These are phyloP conservation scores for Tetragonula clypearis DNA, from an alignment of 1,140 invertebrate genomes.

Conservation along the genomic window DNA sequence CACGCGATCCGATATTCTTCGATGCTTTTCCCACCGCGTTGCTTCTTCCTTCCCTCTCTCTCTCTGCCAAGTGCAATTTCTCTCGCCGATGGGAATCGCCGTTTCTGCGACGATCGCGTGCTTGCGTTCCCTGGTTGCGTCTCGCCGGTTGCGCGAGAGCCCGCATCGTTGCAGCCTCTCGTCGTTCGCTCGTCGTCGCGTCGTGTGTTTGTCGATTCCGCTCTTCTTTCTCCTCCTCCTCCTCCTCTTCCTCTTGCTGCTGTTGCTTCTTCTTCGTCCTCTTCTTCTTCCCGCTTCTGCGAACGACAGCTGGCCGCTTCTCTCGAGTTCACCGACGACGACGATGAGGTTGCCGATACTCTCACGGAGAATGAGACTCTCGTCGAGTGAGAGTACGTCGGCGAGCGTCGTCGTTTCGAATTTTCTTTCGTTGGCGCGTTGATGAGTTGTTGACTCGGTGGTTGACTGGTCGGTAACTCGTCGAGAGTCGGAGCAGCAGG, in stretches of 20 bases:
- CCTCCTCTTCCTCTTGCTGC: no score
- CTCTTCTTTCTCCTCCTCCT: not conserved
- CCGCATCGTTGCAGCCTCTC: constrained; percentile 76
- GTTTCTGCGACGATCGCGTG: constrained; percentile 66
- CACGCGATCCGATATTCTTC: constrained; percentile 20
- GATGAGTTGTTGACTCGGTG: no score
- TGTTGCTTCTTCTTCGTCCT: no score
- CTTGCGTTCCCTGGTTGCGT: constrained; percentile 50
- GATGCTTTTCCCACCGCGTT: not conserved
- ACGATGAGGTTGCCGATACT: no score
- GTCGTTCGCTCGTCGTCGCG: constrained; percentile 51
- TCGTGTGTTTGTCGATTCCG: constrained; percentile 44
- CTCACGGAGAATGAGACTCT: no score
- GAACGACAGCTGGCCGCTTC: not conserved
- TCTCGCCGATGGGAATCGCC: constrained; percentile 46
- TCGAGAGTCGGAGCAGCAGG: not conserved
- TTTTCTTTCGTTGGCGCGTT: no score
- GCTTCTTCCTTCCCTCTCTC: no score
- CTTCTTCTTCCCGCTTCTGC: no score
- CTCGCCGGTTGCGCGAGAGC: constrained; percentile 69
- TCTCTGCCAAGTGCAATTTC: constrained; percentile 1
- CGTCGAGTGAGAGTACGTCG: no score
- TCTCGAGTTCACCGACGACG: no score
- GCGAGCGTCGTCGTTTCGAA: no score
- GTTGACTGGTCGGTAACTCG: not conserved